These are phyloP conservation scores for Fulmarus glacialis DNA, from an alignment of 2,113 vertebrate genomes.

Conservation along the genomic window DNA sequence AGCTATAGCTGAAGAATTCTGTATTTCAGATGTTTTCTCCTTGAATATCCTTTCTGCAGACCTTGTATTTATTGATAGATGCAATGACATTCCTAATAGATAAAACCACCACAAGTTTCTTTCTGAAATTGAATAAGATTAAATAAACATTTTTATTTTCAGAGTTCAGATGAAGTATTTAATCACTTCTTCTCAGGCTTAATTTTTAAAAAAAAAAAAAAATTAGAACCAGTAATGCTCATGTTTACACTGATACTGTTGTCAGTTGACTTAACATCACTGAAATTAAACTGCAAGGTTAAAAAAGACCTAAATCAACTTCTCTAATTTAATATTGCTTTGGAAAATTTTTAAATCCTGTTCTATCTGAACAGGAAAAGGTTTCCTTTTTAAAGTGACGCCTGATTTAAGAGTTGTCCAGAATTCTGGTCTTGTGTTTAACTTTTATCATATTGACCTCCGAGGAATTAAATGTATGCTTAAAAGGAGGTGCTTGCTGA, in stretches of 20 bases:
- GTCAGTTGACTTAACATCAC: not conserved
- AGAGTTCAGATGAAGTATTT: not conserved
- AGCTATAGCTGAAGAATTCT: not conserved
- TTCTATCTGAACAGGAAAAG: not conserved
- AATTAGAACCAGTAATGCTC: not conserved
- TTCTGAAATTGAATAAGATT: not conserved
- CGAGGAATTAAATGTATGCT: not conserved
- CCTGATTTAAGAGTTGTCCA: not conserved
- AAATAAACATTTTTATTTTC: not conserved
- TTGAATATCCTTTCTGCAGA: not conserved
- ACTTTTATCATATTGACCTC: not conserved
- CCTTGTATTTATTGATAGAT: not conserved
- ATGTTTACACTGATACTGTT: not conserved
- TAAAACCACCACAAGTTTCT: not conserved
- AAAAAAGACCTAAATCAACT: not conserved
- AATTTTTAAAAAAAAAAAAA: not conserved
- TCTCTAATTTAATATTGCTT: not conserved
- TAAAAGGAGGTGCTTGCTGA: not conserved
- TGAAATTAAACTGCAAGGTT: not conserved
- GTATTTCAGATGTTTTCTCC: not conserved
- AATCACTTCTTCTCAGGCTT: not conserved
- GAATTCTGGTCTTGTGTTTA: not conserved
- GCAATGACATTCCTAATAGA: not conserved
- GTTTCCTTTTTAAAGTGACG: not conserved
- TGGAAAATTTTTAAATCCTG: not conserved